phyloP scores from a whole-genome alignment of 1,140 invertebrate genomes.

The Penaeus chinensis region DNA sequence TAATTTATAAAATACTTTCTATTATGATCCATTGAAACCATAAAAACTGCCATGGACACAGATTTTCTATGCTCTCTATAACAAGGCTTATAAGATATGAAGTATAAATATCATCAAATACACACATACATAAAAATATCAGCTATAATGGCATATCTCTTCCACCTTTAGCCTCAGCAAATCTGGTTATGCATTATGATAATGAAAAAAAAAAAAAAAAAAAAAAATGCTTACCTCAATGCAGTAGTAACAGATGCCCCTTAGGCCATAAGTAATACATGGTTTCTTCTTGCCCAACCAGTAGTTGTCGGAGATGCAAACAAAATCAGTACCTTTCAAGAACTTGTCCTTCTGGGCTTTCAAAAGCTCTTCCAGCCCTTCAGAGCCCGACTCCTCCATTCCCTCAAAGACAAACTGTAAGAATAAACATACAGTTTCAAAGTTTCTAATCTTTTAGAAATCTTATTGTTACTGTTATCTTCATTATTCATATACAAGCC shows the following conservation, averaged over 20 bases:
- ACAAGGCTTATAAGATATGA: too few relatives aligned
- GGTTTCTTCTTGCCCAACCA: constrained; percentile 97
- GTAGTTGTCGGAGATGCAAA: constrained; percentile 99
- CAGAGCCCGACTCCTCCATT: constrained; percentile 98
- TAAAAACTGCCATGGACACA: not conserved
- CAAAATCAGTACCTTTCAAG: constrained; percentile 87
- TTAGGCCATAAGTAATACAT: constrained; percentile 95
- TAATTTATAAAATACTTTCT: not conserved
- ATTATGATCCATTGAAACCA: not conserved
- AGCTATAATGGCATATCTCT: too few relatives aligned
- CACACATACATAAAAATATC: too few relatives aligned
- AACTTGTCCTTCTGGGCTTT: constrained; percentile 81
- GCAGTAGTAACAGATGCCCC: constrained; percentile 93
- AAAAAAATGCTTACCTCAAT: constrained; percentile 73
- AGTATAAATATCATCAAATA: too few relatives aligned
- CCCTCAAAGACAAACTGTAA: constrained; percentile 93
- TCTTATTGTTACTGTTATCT: not conserved
- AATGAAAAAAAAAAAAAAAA: not conserved
- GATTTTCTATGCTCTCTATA: too few relatives aligned
- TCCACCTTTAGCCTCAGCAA: not conserved
- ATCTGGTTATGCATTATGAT: not conserved
- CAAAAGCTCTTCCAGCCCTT: constrained; percentile 91
- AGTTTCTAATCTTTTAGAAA: not conserved
- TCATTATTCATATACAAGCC: too few relatives aligned
- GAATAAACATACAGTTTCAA: constrained; percentile 35